Percentiles rank a stretch among this genome's conserved stretches.
These are phyloP conservation scores for Xestia xanthographa DNA, from an alignment of 2,888 invertebrate species.

Conservation along the genomic window DNA sequence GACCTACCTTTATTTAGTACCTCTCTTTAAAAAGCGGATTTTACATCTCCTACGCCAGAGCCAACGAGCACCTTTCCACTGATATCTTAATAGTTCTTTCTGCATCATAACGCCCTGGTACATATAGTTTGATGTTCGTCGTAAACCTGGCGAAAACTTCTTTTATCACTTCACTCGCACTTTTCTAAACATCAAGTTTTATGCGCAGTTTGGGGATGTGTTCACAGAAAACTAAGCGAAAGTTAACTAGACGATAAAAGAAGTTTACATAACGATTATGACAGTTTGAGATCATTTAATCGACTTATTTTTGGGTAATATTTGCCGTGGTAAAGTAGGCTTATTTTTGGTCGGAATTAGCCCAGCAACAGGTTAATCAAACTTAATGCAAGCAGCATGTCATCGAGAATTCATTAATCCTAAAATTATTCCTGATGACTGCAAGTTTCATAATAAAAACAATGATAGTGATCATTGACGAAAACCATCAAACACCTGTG, in stretches of 20 bases:
- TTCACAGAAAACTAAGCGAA: conserved; percentile 62
- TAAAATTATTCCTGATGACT: neutral
- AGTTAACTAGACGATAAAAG: conserved; percentile 51
- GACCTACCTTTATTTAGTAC: neutral
- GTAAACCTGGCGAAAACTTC: conserved; percentile 64
- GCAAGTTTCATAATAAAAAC: neutral
- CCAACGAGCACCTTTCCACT: conserved; percentile 40
- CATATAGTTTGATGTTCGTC: conserved; percentile 65
- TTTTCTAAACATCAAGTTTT: conserved; percentile 64
- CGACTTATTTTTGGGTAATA: neutral
- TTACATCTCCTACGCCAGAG: conserved; percentile 1
- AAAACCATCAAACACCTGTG: conserved; percentile 32
- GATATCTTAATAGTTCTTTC: conserved; percentile 60
- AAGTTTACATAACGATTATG: conserved; percentile 34
- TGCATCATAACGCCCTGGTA: conserved; percentile 63
- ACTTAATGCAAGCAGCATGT: neutral
- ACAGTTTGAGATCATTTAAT: conserved; percentile 3
- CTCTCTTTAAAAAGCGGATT: neutral
- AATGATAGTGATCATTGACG: conserved; percentile 15
- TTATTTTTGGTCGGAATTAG: neutral
- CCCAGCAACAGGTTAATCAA: neutral
- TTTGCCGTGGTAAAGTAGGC: neutral
- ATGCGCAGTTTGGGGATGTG: conserved; percentile 58
- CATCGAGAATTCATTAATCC: neutral
- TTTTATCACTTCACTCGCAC: conserved; percentile 59